Evolutionary conservation across 2,797 vertebrate genomes (phyloP).

Genomic region (Spondyliosoma cantharus): DNA sequence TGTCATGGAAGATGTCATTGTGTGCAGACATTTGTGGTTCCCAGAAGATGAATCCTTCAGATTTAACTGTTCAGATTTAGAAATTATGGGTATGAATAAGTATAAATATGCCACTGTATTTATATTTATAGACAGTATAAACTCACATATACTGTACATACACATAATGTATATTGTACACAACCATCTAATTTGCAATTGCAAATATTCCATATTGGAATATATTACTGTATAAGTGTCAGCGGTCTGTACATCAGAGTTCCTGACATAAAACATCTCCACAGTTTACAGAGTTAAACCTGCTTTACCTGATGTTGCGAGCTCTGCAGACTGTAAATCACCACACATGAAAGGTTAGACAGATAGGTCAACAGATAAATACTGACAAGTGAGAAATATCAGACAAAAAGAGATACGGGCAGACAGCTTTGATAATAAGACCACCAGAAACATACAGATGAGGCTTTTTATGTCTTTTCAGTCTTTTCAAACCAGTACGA

Average conservation of each 20-base stretch:
- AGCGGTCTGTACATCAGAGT: conserved; percentile 25
- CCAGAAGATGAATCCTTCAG: background rate
- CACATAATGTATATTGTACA: background rate
- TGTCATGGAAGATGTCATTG: background rate
- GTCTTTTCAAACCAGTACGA: background rate
- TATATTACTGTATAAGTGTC: conserved; percentile 33
- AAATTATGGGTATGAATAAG: conserved; percentile 8
- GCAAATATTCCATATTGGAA: conserved; percentile 34
- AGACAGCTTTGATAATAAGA: background rate
- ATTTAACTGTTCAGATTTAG: conserved; percentile 18
- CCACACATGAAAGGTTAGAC: background rate
- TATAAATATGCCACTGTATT: conserved; percentile 1
- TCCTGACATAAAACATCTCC: conserved; percentile 15
- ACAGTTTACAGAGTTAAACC: background rate
- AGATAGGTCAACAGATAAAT: background rate
- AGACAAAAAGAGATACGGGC: background rate
- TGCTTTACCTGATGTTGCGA: background rate
- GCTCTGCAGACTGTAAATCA: conserved; percentile 11
- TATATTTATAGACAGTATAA: conserved; percentile 11
- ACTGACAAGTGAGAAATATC: background rate
- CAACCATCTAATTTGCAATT: conserved; percentile 22
- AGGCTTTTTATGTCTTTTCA: background rate
- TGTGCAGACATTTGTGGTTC: background rate
- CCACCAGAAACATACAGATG: background rate
- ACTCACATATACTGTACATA: background rate